phyloP scores from a whole-genome alignment of 2,113 vertebrate genomes.

The Sialia sialis region DNA sequence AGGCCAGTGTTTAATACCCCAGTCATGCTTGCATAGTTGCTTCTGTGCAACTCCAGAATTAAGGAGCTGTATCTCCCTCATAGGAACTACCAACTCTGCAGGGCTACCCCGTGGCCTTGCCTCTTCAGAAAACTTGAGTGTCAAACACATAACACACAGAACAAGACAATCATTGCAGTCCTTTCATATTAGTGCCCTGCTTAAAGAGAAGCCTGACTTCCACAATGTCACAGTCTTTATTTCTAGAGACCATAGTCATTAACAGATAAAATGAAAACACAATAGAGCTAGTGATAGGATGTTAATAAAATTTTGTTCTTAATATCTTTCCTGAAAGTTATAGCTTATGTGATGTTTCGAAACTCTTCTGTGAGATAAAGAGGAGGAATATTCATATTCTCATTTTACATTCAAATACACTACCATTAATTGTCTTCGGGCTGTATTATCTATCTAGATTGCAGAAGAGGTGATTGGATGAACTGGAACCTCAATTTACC shows the following conservation, averaged over 20 bases:
- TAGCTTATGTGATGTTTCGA: neutral
- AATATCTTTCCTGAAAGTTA: neutral
- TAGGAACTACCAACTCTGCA: neutral
- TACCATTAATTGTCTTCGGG: neutral
- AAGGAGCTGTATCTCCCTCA: neutral
- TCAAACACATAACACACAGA: neutral
- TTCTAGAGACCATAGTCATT: neutral
- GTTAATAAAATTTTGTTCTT: neutral
- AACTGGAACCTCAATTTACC: neutral
- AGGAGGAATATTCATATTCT: neutral
- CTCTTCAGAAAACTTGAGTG: neutral
- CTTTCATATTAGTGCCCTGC: neutral
- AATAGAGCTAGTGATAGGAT: neutral
- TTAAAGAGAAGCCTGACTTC: neutral
- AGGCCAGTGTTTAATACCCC: fast-evolving
- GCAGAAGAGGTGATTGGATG: neutral
- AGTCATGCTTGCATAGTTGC: neutral
- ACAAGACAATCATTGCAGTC: neutral
- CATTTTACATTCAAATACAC: neutral
- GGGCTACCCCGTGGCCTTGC: neutral
- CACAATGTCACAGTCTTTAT: neutral
- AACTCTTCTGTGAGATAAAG: neutral
- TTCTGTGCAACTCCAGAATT: neutral
- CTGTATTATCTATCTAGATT: neutral
- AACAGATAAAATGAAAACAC: neutral